Evolutionary conservation across 2,113 vertebrate genomes (phyloP).

Genomic region (Kobus ellipsiprymnus): DNA sequence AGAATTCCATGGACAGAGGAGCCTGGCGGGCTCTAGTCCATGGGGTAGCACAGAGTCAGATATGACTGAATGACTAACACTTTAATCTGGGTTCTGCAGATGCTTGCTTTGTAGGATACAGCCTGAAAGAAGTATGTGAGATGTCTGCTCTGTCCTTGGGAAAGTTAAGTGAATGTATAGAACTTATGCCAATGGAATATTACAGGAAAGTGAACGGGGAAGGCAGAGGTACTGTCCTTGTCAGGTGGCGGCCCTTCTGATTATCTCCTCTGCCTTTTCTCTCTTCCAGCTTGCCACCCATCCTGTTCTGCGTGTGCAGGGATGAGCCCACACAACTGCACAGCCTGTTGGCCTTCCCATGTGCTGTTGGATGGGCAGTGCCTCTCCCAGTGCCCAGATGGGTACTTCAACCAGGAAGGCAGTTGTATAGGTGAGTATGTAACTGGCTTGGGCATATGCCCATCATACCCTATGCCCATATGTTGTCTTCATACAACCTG

Average conservation of each 20-base stretch:
- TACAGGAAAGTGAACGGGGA: not conserved
- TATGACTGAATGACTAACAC: not conserved
- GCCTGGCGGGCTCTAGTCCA: not conserved
- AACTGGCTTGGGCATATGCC: not conserved
- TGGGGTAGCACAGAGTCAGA: not conserved
- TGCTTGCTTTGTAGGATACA: not conserved
- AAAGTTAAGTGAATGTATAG: not conserved
- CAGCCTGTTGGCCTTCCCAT: constrained; percentile 71
- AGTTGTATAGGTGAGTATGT: constrained; percentile 82
- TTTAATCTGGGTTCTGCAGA: not conserved
- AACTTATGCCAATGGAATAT: not conserved
- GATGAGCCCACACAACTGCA: constrained; percentile 81
- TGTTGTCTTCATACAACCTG: not conserved
- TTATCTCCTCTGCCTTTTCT: not conserved
- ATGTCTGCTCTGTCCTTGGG: not conserved
- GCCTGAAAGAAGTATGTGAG: not conserved
- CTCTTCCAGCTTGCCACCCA: constrained; percentile 85
- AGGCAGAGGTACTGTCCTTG: not conserved
- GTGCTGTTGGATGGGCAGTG: constrained; percentile 83
- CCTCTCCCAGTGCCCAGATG: constrained; percentile 79
- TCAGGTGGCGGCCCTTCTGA: not conserved
- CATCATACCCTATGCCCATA: not conserved
- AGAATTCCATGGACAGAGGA: not conserved
- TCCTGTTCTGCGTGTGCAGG: constrained; percentile 85
- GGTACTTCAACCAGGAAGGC: constrained; percentile 74